These are phyloP conservation scores for Tetraodon nigroviridis DNA, from an alignment of 2,113 vertebrate species.

Conservation along the genomic window DNA sequence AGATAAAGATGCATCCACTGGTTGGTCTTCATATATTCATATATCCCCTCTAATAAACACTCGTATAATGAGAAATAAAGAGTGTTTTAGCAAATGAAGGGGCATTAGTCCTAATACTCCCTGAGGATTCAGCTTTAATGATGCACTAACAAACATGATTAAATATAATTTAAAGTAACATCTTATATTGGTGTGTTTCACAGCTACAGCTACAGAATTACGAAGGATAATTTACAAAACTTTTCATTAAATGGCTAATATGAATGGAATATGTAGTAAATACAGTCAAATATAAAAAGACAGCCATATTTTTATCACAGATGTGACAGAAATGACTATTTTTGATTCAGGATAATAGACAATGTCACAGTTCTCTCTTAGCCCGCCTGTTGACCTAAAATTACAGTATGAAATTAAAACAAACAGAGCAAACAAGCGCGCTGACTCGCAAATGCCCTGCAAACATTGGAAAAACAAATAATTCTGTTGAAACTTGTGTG, in stretches of 20 bases:
- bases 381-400: not conserved
- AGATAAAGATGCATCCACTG: too few species aligned
- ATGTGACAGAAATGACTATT: too few species aligned
- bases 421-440: conserved; percentile 10
- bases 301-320: too few species aligned
- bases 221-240: too few species aligned
- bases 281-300: too few species aligned
- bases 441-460: not conserved
- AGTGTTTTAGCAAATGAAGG: conserved; percentile 1
- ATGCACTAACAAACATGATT: not conserved
- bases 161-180: conserved; percentile 3
- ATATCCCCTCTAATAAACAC: conserved; percentile 1
- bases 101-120: not conserved
- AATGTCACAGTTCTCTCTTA: not conserved
- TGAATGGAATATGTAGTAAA: too few species aligned
- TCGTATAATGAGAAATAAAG: not conserved
- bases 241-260: too few species aligned
- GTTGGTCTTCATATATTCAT: not conserved
- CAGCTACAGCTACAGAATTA: conserved; percentile 9
- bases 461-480: conserved; percentile 18
- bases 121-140: not conserved
- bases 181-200: conserved; percentile 3
- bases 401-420: conserved; percentile 7
- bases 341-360: conserved; percentile 12
- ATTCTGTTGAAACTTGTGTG: conserved; percentile 14